Conservation (phyloP, 1,140 invertebrate species). For the Euwallacea fornicatus region DNA sequence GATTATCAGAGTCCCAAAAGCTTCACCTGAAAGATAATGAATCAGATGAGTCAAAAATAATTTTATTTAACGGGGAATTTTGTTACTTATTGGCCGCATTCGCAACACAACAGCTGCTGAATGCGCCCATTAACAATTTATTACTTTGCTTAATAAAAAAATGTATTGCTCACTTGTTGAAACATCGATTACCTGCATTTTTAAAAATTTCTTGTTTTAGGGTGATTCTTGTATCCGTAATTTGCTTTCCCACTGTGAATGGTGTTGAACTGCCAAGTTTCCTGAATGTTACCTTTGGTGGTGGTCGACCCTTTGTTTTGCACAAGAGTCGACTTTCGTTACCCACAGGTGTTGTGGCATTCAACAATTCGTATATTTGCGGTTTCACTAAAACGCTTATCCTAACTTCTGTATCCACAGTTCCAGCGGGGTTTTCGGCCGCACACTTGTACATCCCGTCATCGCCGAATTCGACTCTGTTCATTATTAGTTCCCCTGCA, state of each 20-base stretch:
- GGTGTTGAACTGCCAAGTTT: slow-evolving; percentile 61
- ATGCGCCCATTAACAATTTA: too few relatives aligned
- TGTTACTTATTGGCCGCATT: too few relatives aligned
- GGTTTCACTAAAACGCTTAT: slow-evolving; percentile 77
- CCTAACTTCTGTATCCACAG: slow-evolving; percentile 63
- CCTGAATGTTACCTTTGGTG: slow-evolving; percentile 74
- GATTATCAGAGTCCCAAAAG: slow-evolving; percentile 66
- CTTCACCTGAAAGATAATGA: slow-evolving; percentile 55
- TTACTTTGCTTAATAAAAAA: not conserved
- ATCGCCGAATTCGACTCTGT: slow-evolving; percentile 74
- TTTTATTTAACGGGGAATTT: too few relatives aligned
- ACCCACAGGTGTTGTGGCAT: slow-evolving; percentile 68
- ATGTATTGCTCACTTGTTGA: not conserved
- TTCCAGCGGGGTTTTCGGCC: slow-evolving; percentile 79
- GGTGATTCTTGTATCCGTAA: slow-evolving; percentile 55
- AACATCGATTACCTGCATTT: slow-evolving; percentile 24
- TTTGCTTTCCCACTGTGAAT: slow-evolving; percentile 63
- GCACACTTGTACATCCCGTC: slow-evolving; percentile 79
- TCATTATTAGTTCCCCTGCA: slow-evolving; percentile 68
- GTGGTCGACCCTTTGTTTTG: slow-evolving; percentile 73
- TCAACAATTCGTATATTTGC: slow-evolving; percentile 74
- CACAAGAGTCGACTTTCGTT: slow-evolving; percentile 70
- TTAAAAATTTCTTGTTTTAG: slow-evolving; percentile 37
- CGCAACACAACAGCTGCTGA: too few relatives aligned
- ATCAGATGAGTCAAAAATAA: not conserved